Conservation (phyloP, 2,113 vertebrate genomes). For the Cololabis saira region DNA sequence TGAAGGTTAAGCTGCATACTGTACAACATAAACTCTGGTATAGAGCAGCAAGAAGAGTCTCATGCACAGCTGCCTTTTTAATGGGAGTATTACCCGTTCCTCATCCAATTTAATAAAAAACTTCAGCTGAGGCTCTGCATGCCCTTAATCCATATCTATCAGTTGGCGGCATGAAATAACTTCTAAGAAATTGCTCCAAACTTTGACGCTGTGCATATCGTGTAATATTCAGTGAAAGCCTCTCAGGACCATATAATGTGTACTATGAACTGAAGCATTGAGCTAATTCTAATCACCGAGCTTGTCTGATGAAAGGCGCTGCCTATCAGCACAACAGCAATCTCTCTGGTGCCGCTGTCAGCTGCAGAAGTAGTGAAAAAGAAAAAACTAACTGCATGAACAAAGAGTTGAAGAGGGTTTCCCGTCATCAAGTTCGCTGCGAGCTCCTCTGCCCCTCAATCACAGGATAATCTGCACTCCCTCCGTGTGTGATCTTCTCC, state of each 20-base stretch:
- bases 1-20: too few relatives aligned
- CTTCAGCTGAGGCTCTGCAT: too few relatives aligned
- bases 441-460: neutral
- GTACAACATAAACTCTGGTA: too few relatives aligned
- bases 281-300: neutral
- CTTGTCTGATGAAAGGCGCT: neutral
- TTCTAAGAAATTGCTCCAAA: neutral
- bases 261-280: slow-evolving; percentile 32
- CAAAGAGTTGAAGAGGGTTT: neutral
- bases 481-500: neutral
- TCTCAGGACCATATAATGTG: slow-evolving; percentile 17
- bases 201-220: neutral
- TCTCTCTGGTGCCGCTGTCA: fast-evolving
- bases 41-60: too few relatives aligned
- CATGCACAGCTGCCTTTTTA: too few relatives aligned
- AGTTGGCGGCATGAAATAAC: neutral
- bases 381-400: neutral
- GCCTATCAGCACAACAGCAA: neutral
- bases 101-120: too few relatives aligned
- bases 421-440: neutral
- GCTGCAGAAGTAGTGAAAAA: neutral
- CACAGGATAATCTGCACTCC: neutral
- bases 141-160: neutral
- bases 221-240: slow-evolving; percentile 1
- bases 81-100: too few relatives aligned